These are phyloP conservation scores for Amniataba percoides DNA, from an alignment of 2,797 vertebrate genomes.

Conservation along the genomic window DNA sequence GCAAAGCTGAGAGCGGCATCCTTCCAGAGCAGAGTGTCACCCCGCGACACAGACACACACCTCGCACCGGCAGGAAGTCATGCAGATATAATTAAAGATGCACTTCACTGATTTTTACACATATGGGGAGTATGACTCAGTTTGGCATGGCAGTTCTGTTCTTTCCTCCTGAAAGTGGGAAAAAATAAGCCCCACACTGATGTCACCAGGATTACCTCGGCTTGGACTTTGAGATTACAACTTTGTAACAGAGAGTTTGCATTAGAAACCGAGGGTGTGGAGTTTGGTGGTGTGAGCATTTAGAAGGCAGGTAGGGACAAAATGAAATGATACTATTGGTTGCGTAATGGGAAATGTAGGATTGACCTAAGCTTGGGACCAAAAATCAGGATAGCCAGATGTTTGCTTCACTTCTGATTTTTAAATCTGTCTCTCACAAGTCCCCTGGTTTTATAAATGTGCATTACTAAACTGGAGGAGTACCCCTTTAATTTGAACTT, in stretches of 20 bases:
- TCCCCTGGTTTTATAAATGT: too few species aligned
- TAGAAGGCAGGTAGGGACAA: not conserved
- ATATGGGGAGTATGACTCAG: slow-evolving; percentile 1
- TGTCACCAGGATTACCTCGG: slow-evolving; percentile 1
- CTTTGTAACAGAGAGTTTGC: not conserved
- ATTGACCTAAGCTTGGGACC: not conserved
- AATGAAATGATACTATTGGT: not conserved
- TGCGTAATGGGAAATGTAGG: slow-evolving; percentile 24
- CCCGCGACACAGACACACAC: slow-evolving; percentile 4
- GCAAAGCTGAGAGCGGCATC: slow-evolving; percentile 39
- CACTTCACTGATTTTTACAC: slow-evolving; percentile 7
- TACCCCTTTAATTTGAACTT: slow-evolving; percentile 2
- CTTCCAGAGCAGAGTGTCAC: slow-evolving; percentile 20
- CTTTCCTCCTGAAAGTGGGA: not conserved
- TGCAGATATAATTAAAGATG: slow-evolving; percentile 15
- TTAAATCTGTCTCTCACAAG: not conserved
- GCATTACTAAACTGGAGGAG: not conserved
- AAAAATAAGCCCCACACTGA: not conserved
- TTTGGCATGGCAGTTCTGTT: not conserved
- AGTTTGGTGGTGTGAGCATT: not conserved
- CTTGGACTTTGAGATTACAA: slow-evolving; percentile 6
- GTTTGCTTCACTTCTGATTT: not conserved
- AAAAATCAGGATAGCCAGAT: not conserved
- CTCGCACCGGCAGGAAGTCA: slow-evolving; percentile 7
- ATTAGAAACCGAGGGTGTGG: not conserved